Conservation (phyloP, 2,888 invertebrate genomes). For the Lepidocyrtinus sp. region DNA sequence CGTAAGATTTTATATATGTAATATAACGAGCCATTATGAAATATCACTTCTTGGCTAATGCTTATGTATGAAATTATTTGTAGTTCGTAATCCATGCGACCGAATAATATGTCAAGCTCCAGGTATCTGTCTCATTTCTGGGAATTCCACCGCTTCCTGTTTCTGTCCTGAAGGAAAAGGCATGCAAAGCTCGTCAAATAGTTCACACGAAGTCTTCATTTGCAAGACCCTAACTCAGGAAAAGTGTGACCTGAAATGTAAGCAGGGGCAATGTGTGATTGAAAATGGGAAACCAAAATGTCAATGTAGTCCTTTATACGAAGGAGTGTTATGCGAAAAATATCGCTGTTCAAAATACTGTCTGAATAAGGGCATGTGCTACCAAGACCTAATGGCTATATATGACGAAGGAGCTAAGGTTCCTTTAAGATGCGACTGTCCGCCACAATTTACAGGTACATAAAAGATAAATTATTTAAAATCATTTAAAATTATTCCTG, state of each 20-base stretch:
- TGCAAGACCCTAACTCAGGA: slow-evolving; percentile 48
- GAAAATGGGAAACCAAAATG: slow-evolving; percentile 76
- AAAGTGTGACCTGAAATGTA: slow-evolving; percentile 56
- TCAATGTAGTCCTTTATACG: slow-evolving; percentile 78
- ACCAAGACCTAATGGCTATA: slow-evolving; percentile 70
- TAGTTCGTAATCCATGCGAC: slow-evolving; percentile 75
- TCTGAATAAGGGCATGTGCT: slow-evolving; percentile 76
- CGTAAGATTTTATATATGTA: slow-evolving; percentile 30
- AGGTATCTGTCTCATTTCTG: slow-evolving; percentile 68
- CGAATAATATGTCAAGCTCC: slow-evolving; percentile 72
- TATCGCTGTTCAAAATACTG: slow-evolving; percentile 82
- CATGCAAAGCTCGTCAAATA: slow-evolving; percentile 12
- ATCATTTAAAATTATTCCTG: too few species aligned
- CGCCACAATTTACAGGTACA: slow-evolving; percentile 79
- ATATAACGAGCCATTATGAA: slow-evolving; percentile 11
- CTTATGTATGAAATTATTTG: too few species aligned
- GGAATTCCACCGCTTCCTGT: slow-evolving; percentile 64
- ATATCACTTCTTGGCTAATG: too few species aligned
- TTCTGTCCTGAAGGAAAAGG: slow-evolving; percentile 67
- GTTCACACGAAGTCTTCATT: slow-evolving; percentile 43
- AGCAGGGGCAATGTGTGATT: slow-evolving; percentile 54
- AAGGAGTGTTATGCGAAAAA: slow-evolving; percentile 80
- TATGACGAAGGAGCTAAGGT: slow-evolving; percentile 67
- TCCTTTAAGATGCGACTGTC: slow-evolving; percentile 76
- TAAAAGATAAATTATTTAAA: too few species aligned